These are phyloP conservation scores for Creontiades dilutus DNA, from an alignment of 2,888 invertebrate species.

Conservation along the genomic window DNA sequence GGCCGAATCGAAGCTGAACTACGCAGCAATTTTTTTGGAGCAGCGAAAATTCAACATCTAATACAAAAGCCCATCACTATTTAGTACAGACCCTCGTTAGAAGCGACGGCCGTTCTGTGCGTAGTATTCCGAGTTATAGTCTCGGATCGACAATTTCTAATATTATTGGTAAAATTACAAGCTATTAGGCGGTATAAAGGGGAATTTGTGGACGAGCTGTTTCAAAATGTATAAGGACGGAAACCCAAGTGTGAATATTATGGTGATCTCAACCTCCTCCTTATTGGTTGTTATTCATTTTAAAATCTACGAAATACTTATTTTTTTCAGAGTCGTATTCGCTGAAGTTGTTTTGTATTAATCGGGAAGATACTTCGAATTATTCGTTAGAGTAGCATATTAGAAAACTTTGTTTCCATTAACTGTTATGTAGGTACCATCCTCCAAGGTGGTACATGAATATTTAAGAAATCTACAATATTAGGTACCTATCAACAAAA, in stretches of 20 bases:
- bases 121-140: neutral
- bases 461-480: neutral
- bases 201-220: conserved; percentile 15
- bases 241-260: conserved; percentile 11
- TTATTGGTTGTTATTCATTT: neutral
- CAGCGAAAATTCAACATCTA: neutral
- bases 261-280: conserved; percentile 1
- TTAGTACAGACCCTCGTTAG: neutral
- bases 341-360: neutral
- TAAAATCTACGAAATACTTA: neutral
- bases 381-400: neutral
- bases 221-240: conserved; percentile 3
- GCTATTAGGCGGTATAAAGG: conserved; percentile 16
- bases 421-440: neutral
- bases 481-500: neutral
- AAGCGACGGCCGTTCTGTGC: neutral
- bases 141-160: neutral
- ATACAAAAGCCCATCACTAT: neutral
- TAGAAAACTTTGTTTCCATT: neutral
- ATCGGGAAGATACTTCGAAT: neutral
- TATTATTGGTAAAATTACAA: neutral
- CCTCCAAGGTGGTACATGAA: neutral
- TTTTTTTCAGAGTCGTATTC: neutral
- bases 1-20: conserved; percentile 28
- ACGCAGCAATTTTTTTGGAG: conserved; percentile 1